Base-by-base conservation (phyloP, 2,888 invertebrate species). In the Lathronympha strigana region DNA sequence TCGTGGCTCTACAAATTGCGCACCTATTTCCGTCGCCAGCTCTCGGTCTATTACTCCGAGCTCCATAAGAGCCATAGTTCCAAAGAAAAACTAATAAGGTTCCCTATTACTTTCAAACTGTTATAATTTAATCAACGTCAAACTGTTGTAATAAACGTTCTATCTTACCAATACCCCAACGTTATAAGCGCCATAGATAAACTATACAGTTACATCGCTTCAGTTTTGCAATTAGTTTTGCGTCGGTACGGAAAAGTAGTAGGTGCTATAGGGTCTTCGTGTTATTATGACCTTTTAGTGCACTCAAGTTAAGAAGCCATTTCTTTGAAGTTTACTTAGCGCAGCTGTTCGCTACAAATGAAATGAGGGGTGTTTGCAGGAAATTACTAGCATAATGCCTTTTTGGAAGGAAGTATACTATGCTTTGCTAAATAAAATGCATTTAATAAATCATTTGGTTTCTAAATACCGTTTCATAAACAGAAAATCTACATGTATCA, bases 91-190 rank as follows among this genome's bases (percentile, higher is more conserved):
- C n/a, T 57, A 57, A 57, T 57, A 57, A 45, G 40, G 31, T 13
- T 8, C 19, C 28, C 28, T 45, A 43, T 43, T 55, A 57, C 57
- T 57, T 57, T 21, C 19, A 45, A 45, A 57, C 57, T 57, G 31
- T 43, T 57, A 45, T 57, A 57, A 57, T 45, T 57, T 57, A 57
- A 57, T 57, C 57, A 57, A 57, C 57, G 57, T 57, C 57, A 45
- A 43, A 51, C 33, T 54, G 45, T 19, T n/a, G 57, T 31, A 57
- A 57, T 45, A 57, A 57, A 57, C 57, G 57, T 43, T 11, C 45
- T 1, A 0, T 2, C 4, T 25, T 8, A 1, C 6, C 8, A 21
- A 11, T 17, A n/a, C n/a, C 17, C 43, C 4, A 45, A 45, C 6
- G 17, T 19, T 21, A 0, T 21, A 45, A 57, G 1, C 11, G n/a